A percentile compares a stretch with the other conserved stretches of the same genome.
Evolutionary conservation across 2,113 vertebrate genomes (phyloP).

Genomic region (Rallus limicola): DNA sequence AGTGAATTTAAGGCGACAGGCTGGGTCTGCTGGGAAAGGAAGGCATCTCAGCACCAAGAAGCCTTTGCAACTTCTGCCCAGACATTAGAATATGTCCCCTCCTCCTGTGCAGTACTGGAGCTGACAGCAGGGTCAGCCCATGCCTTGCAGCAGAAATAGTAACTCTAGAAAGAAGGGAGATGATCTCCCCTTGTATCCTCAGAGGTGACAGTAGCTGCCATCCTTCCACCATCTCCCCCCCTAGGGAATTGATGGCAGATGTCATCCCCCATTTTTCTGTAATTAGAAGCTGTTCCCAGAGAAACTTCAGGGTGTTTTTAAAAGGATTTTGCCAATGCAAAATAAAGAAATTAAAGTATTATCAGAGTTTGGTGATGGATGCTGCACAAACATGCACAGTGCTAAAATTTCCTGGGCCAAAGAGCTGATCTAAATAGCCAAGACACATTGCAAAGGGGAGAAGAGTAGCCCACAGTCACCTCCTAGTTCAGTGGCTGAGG

Average conservation of each 20-base stretch:
- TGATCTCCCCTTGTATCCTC: neutral
- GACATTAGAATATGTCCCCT: neutral
- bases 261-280: neutral
- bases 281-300: neutral
- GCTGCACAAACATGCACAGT: neutral
- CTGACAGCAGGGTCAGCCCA: neutral
- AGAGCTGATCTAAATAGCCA: neutral
- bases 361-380: neutral
- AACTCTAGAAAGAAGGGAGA: neutral
- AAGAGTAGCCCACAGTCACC: neutral
- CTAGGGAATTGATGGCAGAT: neutral
- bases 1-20: neutral
- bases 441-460: neutral
- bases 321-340: neutral
- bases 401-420: neutral
- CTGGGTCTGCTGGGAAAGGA: neutral
- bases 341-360: neutral
- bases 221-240: neutral
- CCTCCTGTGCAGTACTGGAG: neutral
- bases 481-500: neutral
- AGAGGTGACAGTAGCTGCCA: neutral
- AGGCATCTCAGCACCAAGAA: conserved; percentile 16
- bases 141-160: neutral
- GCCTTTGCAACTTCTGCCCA: neutral
- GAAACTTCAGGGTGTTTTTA: neutral